Evolutionary conservation across 1,140 invertebrate genomes (phyloP).

Genomic region (Drosophila grimshawi): DNA sequence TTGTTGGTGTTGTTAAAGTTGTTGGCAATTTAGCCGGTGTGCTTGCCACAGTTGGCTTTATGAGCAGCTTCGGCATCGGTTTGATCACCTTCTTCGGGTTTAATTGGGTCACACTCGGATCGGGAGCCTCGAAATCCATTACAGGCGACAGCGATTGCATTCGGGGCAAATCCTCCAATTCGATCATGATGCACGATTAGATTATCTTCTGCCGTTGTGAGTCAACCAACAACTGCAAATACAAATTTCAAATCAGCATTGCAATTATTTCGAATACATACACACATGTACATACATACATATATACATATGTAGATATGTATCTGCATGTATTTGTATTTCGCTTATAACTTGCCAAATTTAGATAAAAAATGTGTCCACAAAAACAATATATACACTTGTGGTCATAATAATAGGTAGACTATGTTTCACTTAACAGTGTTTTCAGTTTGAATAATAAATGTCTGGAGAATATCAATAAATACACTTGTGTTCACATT

Average conservation of each 20-base stretch:
- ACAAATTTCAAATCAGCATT: constrained; percentile 20
- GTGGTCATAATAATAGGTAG: background rate
- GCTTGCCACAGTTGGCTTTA: constrained; percentile 58
- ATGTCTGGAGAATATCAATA: too few relatives aligned
- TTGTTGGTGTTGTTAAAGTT: constrained; percentile 10
- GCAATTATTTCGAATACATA: background rate
- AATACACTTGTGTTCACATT: too few relatives aligned
- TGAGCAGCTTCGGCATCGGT: constrained; percentile 49
- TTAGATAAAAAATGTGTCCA: background rate
- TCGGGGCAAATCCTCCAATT: constrained; percentile 77
- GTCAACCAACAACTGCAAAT: constrained; percentile 46
- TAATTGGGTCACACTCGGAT: constrained; percentile 27
- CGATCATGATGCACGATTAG: constrained; percentile 55
- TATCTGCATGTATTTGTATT: background rate
- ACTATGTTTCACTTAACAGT: background rate
- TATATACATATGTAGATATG: background rate
- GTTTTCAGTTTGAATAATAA: too few relatives aligned
- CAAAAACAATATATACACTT: background rate
- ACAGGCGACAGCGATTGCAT: constrained; percentile 77
- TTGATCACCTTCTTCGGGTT: constrained; percentile 44
- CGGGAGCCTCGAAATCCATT: constrained; percentile 59
- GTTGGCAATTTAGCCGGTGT: constrained; percentile 41
- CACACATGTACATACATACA: constrained; percentile 13
- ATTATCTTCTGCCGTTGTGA: constrained; percentile 26
- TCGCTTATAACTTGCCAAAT: background rate